Evolutionary conservation across 1,140 invertebrate species (phyloP), one percentile per base, ranked within the genome.

Genomic region (Drosophila rhopaloa): DNA sequence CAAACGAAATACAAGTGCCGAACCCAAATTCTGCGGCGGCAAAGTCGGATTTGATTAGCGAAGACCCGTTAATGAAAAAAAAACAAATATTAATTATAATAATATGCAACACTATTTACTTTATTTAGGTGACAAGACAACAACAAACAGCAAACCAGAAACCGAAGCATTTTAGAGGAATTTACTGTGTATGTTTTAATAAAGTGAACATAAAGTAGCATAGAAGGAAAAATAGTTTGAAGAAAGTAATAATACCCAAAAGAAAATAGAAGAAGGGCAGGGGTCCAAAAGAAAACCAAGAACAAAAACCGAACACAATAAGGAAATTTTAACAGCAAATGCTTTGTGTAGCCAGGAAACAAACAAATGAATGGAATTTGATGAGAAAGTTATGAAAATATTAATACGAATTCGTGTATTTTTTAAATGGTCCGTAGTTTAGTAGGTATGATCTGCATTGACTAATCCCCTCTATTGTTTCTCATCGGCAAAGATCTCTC

Each of bases 131-230:
- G 83, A 88, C 83, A 86, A 88, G 66, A 82, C 57, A 78, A 80
- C 60, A 79, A 70, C 46, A 71, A 79, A 70, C 46, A 71, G 65
- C 14, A 82, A 81, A 57, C 65, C 76, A 57, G 76, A 82, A 88
- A 86, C 82, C 74, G 61, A 88, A 82, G 83, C 83, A 88, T 88
- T 88, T 88, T 88, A 88, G 83, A 88, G 79, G 79, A 88, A 88
- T 88, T 88, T 88, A 88, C 83, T 76, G 72, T 76, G 72, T 76
- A 84, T 84, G 81, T 84, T 84, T 84, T 72, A 72, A 71, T 68
- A 70, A 85, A 66, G 77, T 50, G 66, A 74, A 74, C 66, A 76
- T 65, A 72, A 68, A 68, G 48, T 80, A 79, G 72, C 44, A 37
- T 51, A 80, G 77, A 53, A 58, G 59, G 65, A 61, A 67, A 74